Conservation (phyloP, 2,888 invertebrate species). For the Hirtodrosophila duncani region DNA sequence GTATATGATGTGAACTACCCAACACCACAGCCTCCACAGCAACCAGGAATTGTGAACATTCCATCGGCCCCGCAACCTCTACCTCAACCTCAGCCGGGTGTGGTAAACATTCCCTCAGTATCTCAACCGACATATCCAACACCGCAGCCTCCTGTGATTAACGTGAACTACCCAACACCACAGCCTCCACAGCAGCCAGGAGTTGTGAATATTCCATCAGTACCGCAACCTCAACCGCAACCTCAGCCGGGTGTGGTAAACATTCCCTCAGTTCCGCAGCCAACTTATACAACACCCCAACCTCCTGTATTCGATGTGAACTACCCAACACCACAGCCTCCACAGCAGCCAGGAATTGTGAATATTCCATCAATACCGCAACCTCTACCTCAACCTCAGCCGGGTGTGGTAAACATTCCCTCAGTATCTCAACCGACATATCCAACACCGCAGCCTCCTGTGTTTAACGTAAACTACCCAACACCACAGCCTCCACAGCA, state of each 20-base stretch:
- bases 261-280: slow-evolving; percentile 16
- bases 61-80: slow-evolving; percentile 16
- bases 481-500: not conserved
- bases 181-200: slow-evolving; percentile 9
- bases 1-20: too few relatives aligned
- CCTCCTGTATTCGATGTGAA: slow-evolving; percentile 40
- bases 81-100: slow-evolving; percentile 20
- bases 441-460: slow-evolving; percentile 8
- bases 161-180: slow-evolving; percentile 28
- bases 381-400: slow-evolving; percentile 42
- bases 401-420: slow-evolving; percentile 42
- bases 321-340: slow-evolving; percentile 9
- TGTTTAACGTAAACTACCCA: slow-evolving; percentile 2
- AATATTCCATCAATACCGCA: slow-evolving; percentile 19
- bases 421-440: slow-evolving; percentile 9
- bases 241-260: slow-evolving; percentile 12
- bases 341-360: slow-evolving; percentile 12
- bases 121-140: slow-evolving; percentile 25
- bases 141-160: slow-evolving; percentile 15
- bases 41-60: slow-evolving; percentile 17
- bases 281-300: slow-evolving; percentile 63
- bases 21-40: not conserved
- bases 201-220: slow-evolving; percentile 48
- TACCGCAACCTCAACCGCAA: slow-evolving; percentile 1
- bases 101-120: slow-evolving; percentile 43